Conservation (phyloP, 1,140 invertebrate genomes). For the Phthorimaea operculella region DNA sequence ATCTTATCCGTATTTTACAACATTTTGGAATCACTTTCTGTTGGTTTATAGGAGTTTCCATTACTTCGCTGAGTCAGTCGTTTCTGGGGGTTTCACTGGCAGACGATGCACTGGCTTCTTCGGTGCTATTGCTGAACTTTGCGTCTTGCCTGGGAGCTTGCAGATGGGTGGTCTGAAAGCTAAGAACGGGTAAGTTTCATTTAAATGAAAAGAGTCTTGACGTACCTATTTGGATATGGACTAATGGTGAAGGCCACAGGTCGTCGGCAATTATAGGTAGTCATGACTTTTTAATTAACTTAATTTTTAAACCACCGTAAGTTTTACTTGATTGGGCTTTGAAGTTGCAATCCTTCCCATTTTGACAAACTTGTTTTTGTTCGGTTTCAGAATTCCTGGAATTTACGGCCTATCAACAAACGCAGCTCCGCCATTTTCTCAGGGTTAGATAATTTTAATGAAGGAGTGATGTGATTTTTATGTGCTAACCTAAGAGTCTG, state of each 20-base stretch:
- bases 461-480: too few species aligned
- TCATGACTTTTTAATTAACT: too few species aligned
- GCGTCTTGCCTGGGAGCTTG: slow-evolving; percentile 37
- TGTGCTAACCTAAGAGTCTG: too few species aligned
- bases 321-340: too few species aligned
- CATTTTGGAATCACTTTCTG: too few species aligned
- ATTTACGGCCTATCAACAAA: slow-evolving; percentile 58
- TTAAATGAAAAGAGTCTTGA: too few species aligned
- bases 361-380: slow-evolving; percentile 2
- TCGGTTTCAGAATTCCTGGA: slow-evolving; percentile 34
- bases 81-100: slow-evolving; percentile 19
- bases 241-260: too few species aligned
- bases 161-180: slow-evolving; percentile 52
- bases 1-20: too few species aligned
- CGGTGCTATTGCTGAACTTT: slow-evolving; percentile 20
- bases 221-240: too few species aligned
- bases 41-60: neutral
- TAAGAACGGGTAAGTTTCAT: slow-evolving; percentile 30
- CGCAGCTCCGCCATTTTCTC: slow-evolving; percentile 45
- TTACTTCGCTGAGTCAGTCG: slow-evolving; percentile 21
- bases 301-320: too few species aligned
- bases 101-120: slow-evolving; percentile 11
- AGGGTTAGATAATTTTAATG: slow-evolving; percentile 18
- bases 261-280: too few species aligned
- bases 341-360: too few species aligned